Base-by-base conservation (phyloP, 1,140 invertebrate genomes). In the Zaprionus capensis region DNA sequence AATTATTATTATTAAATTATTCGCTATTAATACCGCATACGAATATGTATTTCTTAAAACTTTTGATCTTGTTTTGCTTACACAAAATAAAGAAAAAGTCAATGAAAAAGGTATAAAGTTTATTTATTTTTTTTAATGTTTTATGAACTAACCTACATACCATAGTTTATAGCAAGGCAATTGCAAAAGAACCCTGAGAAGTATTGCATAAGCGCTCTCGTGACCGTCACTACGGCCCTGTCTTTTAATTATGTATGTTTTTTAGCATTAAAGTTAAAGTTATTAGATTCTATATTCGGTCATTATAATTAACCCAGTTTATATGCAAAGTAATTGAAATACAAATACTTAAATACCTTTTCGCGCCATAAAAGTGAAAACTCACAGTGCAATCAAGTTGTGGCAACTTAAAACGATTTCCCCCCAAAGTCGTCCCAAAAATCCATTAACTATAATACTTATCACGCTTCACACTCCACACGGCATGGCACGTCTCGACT, bases 391-490 rank as follows among this genome's bases (percentile, higher is more conserved):
- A 76, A 66, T 59, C 61, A 71, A 76, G 74, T 67, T 72, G 51
- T 71, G 56, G 24, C 17, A 22, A 49, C 44, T 49, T 31, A 59
- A 72, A 71, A 66, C 34, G 36, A 56, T 53, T 71, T 61, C 34
- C 53, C 67, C 69, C 28, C 36, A 15, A 49, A 38, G 46, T 51
- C 46, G 41, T n/a, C 66, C 66, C 56, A 62, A 76, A 73, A 72
- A 66, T 64, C 65, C 76, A 73, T 74, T 75, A 70, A 65, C 75
- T 88, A 90, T 90, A 90, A 81, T 84, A 82, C 84, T 90, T 88
- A 88, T 90, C 85, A 84, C 69, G 74, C 81, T 90, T 78, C 69
- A 81, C 84, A 84, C 85, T 90, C 81, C 69, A 81, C 84, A 84
- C 85, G 76, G 73, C 69, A 46, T n/a, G 76, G 71, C 84, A 87